A percentile compares a stretch with the other conserved stretches of the same genome.
phyloP scores from a whole-genome alignment of 2,113 vertebrate species.

The Eira barbara region DNA sequence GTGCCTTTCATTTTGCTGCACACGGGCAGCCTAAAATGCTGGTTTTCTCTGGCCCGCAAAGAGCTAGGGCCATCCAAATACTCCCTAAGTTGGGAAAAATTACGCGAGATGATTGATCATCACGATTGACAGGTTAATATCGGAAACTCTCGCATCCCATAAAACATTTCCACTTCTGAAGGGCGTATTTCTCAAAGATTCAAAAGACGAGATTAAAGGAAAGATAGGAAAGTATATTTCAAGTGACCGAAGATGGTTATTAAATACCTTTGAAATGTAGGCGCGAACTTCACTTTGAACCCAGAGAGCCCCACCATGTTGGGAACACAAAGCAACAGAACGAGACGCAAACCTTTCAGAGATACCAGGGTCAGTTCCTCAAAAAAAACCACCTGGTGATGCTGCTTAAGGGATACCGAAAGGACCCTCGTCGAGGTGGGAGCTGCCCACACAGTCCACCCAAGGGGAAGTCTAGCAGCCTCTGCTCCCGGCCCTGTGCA shows the following conservation, averaged over 20 bases:
- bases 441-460: not conserved
- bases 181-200: slow-evolving; percentile 33
- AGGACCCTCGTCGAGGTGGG: too few relatives aligned
- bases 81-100: not conserved
- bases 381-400: rapidly evolving
- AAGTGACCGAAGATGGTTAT: slow-evolving; percentile 22
- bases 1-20: not conserved
- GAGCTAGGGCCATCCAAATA: not conserved
- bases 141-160: not conserved
- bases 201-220: slow-evolving; percentile 39
- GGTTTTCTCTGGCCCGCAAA: not conserved
- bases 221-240: not conserved
- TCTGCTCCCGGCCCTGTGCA: too few relatives aligned
- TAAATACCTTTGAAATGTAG: slow-evolving; percentile 28
- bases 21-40: not conserved
- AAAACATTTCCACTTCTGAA: not conserved
- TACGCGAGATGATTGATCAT: not conserved
- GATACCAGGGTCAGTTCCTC: rapidly evolving
- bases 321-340: not conserved
- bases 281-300: not conserved
- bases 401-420: not conserved
- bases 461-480: not conserved
- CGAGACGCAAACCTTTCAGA: not conserved
- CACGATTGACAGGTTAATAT: not conserved
- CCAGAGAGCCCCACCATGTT: not conserved